Evolutionary conservation across 2,888 invertebrate genomes (phyloP).

Genomic region (Macrophya alboannulata): DNA sequence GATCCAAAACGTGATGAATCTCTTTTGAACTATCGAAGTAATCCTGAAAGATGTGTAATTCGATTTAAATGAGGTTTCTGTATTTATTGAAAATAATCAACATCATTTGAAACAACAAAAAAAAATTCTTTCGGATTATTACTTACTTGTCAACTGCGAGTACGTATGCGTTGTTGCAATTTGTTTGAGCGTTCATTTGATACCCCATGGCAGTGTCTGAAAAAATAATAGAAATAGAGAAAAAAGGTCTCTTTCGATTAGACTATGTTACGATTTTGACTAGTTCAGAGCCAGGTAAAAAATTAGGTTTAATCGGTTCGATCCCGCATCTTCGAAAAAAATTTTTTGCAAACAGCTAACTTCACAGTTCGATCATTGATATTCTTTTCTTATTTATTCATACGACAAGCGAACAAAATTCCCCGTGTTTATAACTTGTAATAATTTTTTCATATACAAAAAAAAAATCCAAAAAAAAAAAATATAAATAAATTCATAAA

Average conservation of each 20-base stretch:
- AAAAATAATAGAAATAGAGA: constrained; percentile 56
- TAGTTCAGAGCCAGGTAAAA: neutral
- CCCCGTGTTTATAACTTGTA: neutral
- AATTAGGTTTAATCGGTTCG: neutral
- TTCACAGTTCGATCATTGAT: neutral
- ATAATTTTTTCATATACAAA: neutral
- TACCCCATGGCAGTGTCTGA: constrained; percentile 80
- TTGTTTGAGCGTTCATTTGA: constrained; percentile 77
- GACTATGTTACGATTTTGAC: neutral
- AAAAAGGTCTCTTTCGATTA: neutral
- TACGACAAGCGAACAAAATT: neutral
- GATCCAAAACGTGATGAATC: constrained; percentile 81
- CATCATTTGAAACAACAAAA: neutral
- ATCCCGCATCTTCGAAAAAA: neutral
- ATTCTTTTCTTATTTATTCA: neutral
- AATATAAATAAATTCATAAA: neutral
- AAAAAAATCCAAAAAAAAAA: neutral
- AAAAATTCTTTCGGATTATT: neutral
- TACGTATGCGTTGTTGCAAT: constrained; percentile 77
- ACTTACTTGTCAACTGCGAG: constrained; percentile 78
- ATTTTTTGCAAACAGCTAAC: neutral
- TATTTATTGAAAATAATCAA: neutral
- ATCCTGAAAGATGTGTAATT: constrained; percentile 72
- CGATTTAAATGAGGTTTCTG: neutral
- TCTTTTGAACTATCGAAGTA: constrained; percentile 75